Percentiles rank a stretch among this genome's conserved stretches.
Evolutionary conservation across 1,140 invertebrate genomes (phyloP).

Genomic region (Lethrus apterus): DNA sequence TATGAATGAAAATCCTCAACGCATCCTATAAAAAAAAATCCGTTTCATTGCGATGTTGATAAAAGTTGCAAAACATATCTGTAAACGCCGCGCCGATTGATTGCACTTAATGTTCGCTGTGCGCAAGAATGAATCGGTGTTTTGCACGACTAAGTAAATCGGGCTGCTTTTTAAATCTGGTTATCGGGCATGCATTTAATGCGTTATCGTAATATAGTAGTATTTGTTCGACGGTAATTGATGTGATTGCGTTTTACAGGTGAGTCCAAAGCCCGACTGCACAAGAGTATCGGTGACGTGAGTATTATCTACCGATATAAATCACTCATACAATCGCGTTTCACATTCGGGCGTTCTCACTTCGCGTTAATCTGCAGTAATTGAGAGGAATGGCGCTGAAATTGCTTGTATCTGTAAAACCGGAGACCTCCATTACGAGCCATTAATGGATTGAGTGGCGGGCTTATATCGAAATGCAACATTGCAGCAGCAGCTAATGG

Average conservation of each 20-base stretch:
- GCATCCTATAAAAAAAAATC: too few relatives aligned
- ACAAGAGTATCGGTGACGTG: slow-evolving; percentile 1
- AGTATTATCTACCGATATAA: slow-evolving; percentile 12
- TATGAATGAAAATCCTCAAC: too few relatives aligned
- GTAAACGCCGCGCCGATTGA: too few relatives aligned
- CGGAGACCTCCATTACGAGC: slow-evolving; percentile 33
- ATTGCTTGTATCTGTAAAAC: slow-evolving; percentile 34
- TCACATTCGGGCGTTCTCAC: neutral
- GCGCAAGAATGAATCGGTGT: too few relatives aligned
- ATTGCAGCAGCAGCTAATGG: slow-evolving; percentile 7
- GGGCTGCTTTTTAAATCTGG: too few relatives aligned
- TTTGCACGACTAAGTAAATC: too few relatives aligned
- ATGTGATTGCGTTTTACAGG: too few relatives aligned
- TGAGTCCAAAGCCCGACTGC: too few relatives aligned
- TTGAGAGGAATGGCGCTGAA: slow-evolving; percentile 35
- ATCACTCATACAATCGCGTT: slow-evolving; percentile 12
- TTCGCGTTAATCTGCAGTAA: slow-evolving; percentile 25
- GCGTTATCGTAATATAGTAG: neutral
- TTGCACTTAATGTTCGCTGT: too few relatives aligned
- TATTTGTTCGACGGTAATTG: neutral
- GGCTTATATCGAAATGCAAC: slow-evolving; percentile 25
- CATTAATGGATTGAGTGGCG: slow-evolving; percentile 36
- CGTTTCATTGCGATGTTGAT: too few relatives aligned
- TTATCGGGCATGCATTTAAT: too few relatives aligned
- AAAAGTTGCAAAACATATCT: too few relatives aligned